Evolutionary conservation across 2,888 invertebrate genomes (phyloP).

Genomic region (Hemaris fuciformis): DNA sequence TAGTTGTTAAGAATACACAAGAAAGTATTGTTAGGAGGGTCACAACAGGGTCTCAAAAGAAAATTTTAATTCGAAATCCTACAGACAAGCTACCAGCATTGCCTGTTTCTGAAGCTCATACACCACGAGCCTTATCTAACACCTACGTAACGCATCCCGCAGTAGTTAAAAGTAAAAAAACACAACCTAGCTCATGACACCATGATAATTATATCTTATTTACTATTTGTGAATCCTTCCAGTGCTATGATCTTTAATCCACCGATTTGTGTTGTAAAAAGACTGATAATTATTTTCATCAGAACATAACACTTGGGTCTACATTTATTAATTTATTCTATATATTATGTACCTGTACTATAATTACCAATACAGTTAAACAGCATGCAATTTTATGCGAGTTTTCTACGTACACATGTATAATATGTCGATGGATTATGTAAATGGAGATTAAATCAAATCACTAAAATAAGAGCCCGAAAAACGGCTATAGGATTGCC

Average conservation of each 20-base stretch:
- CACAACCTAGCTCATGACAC: conserved; percentile 72
- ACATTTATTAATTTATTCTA: neutral
- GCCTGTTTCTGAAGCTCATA: conserved; percentile 76
- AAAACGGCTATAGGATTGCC: no score
- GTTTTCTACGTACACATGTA: no score
- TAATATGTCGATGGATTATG: no score
- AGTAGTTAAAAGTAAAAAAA: conserved; percentile 67
- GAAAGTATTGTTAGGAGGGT: conserved; percentile 84
- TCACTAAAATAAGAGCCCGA: no score
- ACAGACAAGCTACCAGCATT: conserved; percentile 88
- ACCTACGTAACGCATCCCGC: conserved; percentile 84
- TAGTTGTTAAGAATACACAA: conserved; percentile 71
- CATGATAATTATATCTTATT: conserved; percentile 30
- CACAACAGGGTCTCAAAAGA: conserved; percentile 83
- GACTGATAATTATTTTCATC: conserved; percentile 51
- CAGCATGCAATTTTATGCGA: no score
- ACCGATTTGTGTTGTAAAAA: conserved; percentile 60
- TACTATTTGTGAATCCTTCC: conserved; percentile 74
- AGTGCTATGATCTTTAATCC: conserved; percentile 72
- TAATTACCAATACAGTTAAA: no score
- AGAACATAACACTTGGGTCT: conserved; percentile 10
- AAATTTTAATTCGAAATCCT: conserved; percentile 84
- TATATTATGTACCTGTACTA: neutral
- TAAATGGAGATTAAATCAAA: no score
- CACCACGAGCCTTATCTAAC: conserved; percentile 85